Evolutionary conservation across 2,113 vertebrate genomes (phyloP), one percentile per base, ranked within the genome.

Genomic region (Cynopterus brachyotis): DNA sequence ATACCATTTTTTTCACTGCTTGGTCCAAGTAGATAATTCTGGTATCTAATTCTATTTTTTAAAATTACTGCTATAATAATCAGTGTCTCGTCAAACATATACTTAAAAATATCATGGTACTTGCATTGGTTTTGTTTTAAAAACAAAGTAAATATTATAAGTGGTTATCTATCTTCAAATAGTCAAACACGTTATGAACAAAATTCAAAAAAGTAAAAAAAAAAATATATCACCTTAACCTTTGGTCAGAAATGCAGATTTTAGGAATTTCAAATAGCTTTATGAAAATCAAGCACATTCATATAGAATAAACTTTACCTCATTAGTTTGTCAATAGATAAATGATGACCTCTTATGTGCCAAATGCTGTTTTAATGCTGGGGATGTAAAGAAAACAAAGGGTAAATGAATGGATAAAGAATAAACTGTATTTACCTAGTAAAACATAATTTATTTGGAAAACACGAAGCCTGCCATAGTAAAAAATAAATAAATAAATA

Each of bases 11-110:
- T 98, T 98, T 95, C 96, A 97, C 97, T 99, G 99, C 99, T 99
- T 99, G 98, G 98, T 98, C 98, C 98, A 98, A 97, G 98, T 98
- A 98, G 98, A 99, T 98, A 99, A 98, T 99, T 99, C 98, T 99
- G 92, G 96, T 97, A 98, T 99, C 97, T 98, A 98, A 99, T 99
- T 98, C 98, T 94, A 93, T 10, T 24, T 62, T 28, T 30, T 60
- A 13, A 99, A 98, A 91, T 97, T 97, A 96, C 82, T 70, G 9
- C 86, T 98, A 66, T 97, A 98, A 98, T 98, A 97, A 98, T 98
- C 98, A 99, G 98, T 98, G 97, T 98, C 97, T 95, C 94, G 84
- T 2, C 50, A 81, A 98, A 98, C 75, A 92, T 83, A 98, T 96
- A 97, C 11, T 95, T 97, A 20, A 69, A 75, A 73, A 79, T 64